A percentile compares a stretch with the other conserved stretches of the same genome.
phyloP scores from a whole-genome alignment of 2,888 invertebrate genomes.

The Stratiomys singularior region DNA sequence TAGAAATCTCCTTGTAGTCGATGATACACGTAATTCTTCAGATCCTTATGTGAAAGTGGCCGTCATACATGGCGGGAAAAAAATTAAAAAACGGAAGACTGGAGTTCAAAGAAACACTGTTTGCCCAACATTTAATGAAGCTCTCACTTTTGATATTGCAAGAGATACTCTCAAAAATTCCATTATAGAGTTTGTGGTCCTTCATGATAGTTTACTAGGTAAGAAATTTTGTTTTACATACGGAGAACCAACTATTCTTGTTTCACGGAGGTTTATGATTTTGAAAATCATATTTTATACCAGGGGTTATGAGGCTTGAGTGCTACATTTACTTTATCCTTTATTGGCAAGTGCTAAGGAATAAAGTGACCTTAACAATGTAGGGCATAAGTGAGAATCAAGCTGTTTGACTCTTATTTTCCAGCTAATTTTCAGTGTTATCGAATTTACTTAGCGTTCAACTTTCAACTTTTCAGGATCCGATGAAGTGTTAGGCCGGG shows the following conservation, averaged over 20 bases:
- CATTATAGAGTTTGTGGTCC: conserved; percentile 70
- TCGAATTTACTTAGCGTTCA: not conserved
- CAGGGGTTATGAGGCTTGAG: too few species aligned
- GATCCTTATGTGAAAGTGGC: conserved; percentile 96
- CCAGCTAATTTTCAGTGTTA: too few species aligned
- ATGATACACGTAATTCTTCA: conserved; percentile 88
- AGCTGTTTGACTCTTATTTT: too few species aligned
- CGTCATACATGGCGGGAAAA: conserved; percentile 85
- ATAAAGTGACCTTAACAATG: not conserved
- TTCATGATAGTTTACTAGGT: conserved; percentile 72
- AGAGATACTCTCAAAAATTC: conserved; percentile 69
- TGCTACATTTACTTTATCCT: too few species aligned
- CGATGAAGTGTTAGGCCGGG: conserved; percentile 68
- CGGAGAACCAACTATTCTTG: not conserved
- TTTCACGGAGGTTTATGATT: too few species aligned
- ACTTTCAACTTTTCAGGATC: conserved; percentile 61
- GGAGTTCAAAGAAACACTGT: conserved; percentile 88
- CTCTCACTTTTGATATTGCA: conserved; percentile 91
- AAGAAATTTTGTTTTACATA: too few species aligned
- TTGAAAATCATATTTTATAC: too few species aligned
- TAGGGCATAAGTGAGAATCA: not conserved
- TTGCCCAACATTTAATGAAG: conserved; percentile 92
- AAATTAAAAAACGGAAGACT: conserved; percentile 94
- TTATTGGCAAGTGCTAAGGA: too few species aligned
- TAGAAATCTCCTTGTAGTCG: conserved; percentile 90